Conservation (phyloP, 2,888 invertebrate genomes). For the Dicroscelio sp. region DNA sequence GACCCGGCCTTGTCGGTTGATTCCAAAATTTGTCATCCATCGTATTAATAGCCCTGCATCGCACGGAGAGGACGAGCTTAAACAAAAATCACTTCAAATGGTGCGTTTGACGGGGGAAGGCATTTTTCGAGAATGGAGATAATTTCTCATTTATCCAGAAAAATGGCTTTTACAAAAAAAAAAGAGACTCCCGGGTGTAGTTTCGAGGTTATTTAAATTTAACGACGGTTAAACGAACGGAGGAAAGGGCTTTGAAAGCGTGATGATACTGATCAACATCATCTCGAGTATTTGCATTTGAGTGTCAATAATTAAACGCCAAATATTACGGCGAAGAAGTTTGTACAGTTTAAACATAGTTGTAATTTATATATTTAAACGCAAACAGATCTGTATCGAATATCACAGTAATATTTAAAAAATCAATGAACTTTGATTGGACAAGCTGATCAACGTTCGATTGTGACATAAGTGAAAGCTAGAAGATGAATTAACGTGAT, state of each 20-base stretch:
- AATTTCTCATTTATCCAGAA: constrained; percentile 44
- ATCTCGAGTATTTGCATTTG: constrained; percentile 49
- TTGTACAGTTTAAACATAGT: constrained; percentile 6
- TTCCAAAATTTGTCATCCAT: constrained; percentile 75
- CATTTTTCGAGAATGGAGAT: constrained; percentile 20
- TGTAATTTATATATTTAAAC: constrained; percentile 53
- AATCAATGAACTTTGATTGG: background rate
- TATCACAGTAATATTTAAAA: constrained; percentile 37
- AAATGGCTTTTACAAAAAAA: constrained; percentile 5
- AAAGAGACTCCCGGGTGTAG: too few species aligned
- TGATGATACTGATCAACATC: background rate
- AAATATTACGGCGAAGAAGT: background rate
- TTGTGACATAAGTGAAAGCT: too few species aligned
- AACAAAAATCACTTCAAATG: background rate
- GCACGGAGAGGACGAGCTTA: constrained; percentile 22
- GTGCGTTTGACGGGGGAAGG: background rate
- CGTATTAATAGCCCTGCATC: constrained; percentile 68
- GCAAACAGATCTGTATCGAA: constrained; percentile 52
- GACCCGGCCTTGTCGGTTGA: constrained; percentile 50
- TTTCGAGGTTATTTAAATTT: constrained; percentile 12
- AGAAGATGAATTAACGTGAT: too few species aligned
- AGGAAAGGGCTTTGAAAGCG: background rate
- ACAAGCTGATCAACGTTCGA: too few species aligned
- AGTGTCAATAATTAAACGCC: constrained; percentile 46
- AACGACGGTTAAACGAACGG: constrained; percentile 2